A percentile compares a stretch with the other conserved stretches of the same genome.
These are phyloP conservation scores for Octopus sinensis DNA, from an alignment of 1,140 invertebrate genomes.

Conservation along the genomic window DNA sequence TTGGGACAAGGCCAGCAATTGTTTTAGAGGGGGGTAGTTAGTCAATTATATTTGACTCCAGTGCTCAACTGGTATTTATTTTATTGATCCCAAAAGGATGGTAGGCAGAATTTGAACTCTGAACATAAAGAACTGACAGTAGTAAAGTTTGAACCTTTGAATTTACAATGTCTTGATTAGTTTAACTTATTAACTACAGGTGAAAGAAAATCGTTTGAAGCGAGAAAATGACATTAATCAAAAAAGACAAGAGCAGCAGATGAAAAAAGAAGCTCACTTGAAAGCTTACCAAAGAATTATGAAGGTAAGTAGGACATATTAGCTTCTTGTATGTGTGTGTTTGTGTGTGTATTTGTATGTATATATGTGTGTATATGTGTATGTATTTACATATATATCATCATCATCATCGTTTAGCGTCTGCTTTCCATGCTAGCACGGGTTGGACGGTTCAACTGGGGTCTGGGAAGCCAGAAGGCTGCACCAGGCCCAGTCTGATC, in stretches of 20 bases:
- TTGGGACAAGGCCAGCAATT: too few species aligned
- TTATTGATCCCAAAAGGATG: neutral
- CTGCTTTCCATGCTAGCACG: neutral
- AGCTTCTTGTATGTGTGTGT: neutral
- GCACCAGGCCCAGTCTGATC: too few species aligned
- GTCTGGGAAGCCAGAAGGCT: too few species aligned
- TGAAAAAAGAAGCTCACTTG: conserved; percentile 47
- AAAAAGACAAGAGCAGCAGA: conserved; percentile 35
- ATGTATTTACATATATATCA: neutral
- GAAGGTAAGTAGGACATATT: conserved; percentile 29
- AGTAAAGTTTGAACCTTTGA: too few species aligned
- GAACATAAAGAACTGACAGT: neutral
- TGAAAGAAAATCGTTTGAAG: conserved; percentile 54
- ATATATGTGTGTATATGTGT: neutral
- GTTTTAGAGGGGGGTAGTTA: neutral
- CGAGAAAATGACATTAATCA: conserved; percentile 41
- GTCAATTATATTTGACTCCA: neutral
- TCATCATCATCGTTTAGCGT: neutral
- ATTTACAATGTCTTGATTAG: neutral
- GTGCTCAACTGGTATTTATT: neutral
- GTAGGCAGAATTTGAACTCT: neutral
- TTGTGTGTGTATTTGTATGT: neutral
- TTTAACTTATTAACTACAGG: conserved; percentile 27
- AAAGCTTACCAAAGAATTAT: conserved; percentile 47
- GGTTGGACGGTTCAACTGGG: neutral